These are phyloP conservation scores for Mesocentrotus franciscanus DNA, from an alignment of 53 echinoderm and acorn worm genomes.

Conservation along the genomic window DNA sequence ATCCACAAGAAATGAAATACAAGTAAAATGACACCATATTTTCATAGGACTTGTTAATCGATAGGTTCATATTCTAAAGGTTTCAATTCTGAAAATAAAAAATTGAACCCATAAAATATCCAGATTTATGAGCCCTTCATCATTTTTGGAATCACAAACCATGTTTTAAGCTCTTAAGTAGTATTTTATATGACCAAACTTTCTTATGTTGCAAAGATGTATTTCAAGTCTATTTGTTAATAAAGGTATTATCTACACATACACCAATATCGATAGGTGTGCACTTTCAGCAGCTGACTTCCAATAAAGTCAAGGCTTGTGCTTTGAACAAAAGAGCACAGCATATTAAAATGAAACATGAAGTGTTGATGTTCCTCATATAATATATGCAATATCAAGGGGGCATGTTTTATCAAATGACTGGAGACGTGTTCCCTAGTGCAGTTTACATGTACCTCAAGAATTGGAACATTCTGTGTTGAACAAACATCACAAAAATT, in stretches of 20 bases:
- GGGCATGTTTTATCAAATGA: not conserved
- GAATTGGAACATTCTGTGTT: constrained; percentile 11
- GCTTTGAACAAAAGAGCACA: not conserved
- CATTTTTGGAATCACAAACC: too few relatives aligned
- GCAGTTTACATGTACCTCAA: not conserved
- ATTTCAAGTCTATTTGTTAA: too few relatives aligned
- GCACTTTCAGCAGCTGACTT: not conserved
- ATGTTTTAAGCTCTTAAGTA: too few relatives aligned
- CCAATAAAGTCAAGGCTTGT: not conserved
- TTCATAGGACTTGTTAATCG: too few relatives aligned
- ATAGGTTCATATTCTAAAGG: too few relatives aligned
- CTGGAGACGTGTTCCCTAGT: not conserved
- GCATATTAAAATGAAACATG: not conserved
- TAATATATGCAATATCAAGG: not conserved
- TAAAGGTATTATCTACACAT: not conserved
- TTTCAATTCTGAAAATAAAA: too few relatives aligned
- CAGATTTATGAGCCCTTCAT: too few relatives aligned
- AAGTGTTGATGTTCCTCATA: not conserved
- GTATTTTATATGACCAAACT: too few relatives aligned
- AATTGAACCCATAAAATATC: too few relatives aligned
- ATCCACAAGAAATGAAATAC: too few relatives aligned
- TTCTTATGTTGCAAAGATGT: too few relatives aligned
- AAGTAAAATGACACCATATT: too few relatives aligned
- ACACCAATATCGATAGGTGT: not conserved
- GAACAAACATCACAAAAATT: constrained; percentile 28